Base-by-base conservation (phyloP, 2,888 invertebrate species). In the Taphrorychus bicolor region DNA sequence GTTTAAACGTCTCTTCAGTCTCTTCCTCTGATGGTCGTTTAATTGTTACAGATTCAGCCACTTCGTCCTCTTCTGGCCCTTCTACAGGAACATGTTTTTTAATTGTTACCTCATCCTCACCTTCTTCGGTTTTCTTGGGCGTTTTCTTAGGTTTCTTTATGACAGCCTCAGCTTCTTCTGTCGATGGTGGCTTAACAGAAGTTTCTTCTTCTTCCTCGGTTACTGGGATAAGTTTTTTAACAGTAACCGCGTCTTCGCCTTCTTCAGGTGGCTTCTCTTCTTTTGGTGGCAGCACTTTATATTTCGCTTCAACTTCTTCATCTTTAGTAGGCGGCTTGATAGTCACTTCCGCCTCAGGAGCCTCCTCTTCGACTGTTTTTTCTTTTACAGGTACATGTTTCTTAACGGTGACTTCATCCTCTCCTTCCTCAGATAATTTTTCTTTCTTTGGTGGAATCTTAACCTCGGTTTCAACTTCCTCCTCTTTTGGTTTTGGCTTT, bases 41-140 rank as follows among this genome's bases (percentile, higher is more conserved):
- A 40, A 71, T 63, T 40, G 66, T 52, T n/a, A 52, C 79, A 74
- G 67, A 73, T 72, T 72, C 72, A 68, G 69, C 60, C 17, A 69
- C 71, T 56, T 75, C 74, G 24, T 76, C 58, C 77, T 75, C 49
- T 77, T 73, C 71, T 72, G 23, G 11, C 7, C 24, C 85, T 76
- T 87, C 85, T 71, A 79, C 90, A 32, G 71, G 69, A 40, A 71
- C 62, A 17, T 67, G 57, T 61, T 77, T 77, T 57, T 77, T 74
- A 17, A 78, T 74, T 42, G 77, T 73, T 11, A 74, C 60, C 41
- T 77, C 74, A 23, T 73, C 73, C 59, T 76, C 78, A 7, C 61
- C 72, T 77, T 76, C 73, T 75, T 81, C 75, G 73, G 76, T 62
- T 23, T 51, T 77, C 78, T 59, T 75, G 11, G 48, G 40, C 16